Evolutionary conservation across 2,888 invertebrate species (phyloP).

Genomic region (Slavum lentiscoides): DNA sequence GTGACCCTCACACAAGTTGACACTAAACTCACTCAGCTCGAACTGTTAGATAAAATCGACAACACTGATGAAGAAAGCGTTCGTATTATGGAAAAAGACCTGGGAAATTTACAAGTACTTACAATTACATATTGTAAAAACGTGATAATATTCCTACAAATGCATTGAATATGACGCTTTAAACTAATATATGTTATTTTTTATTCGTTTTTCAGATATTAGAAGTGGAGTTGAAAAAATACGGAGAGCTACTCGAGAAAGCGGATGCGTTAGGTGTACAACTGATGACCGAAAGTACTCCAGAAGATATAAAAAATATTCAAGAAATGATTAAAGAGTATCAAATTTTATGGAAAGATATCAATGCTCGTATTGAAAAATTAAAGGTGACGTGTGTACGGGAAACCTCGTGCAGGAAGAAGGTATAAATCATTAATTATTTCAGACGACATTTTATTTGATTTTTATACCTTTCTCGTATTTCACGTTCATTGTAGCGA

Average conservation of each 20-base stretch:
- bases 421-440: slow-evolving; percentile 2
- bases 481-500: slow-evolving; percentile 26
- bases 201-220: slow-evolving; percentile 17
- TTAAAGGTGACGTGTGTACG: slow-evolving; percentile 46
- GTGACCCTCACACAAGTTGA: slow-evolving; percentile 74
- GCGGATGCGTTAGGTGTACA: slow-evolving; percentile 68
- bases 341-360: slow-evolving; percentile 68
- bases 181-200: background rate
- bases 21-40: slow-evolving; percentile 71
- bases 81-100: slow-evolving; percentile 25
- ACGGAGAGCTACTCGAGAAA: slow-evolving; percentile 63
- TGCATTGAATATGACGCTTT: no score
- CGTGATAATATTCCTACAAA: background rate
- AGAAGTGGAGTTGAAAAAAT: slow-evolving; percentile 65
- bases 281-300: slow-evolving; percentile 65
- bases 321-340: slow-evolving; percentile 70
- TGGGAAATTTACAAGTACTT: slow-evolving; percentile 46
- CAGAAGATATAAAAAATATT: slow-evolving; percentile 65
- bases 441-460: no score
- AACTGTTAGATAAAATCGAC: slow-evolving; percentile 63
- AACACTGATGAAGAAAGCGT: slow-evolving; percentile 32
- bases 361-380: slow-evolving; percentile 62
- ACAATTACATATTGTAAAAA: background rate
- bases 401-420: slow-evolving; percentile 38
- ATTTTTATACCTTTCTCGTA: no score